phyloP scores from a whole-genome alignment of 2,797 vertebrate species.

The Xenops minutus region DNA sequence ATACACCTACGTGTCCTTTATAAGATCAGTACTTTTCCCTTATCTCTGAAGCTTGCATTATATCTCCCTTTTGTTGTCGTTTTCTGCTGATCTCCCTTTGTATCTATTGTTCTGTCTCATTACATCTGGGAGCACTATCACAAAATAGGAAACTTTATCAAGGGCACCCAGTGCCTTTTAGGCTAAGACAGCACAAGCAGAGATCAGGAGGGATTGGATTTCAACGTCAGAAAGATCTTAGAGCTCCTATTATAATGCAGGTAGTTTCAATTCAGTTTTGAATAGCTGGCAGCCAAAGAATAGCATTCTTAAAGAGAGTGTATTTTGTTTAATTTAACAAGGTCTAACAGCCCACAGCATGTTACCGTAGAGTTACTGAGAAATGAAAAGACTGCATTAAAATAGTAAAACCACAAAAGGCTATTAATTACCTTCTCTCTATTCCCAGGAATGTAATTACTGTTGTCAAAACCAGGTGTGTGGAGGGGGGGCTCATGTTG shows the following conservation, averaged over 20 bases:
- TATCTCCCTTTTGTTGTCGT: conserved; percentile 51
- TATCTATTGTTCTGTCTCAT: conserved; percentile 54
- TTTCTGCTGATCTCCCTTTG: conserved; percentile 49
- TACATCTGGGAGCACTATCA: conserved; percentile 26
- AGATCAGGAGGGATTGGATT: conserved; percentile 61
- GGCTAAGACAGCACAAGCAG: conserved; percentile 38
- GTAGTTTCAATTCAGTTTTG: conserved; percentile 51
- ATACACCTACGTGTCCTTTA: not conserved
- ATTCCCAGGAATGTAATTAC: conserved; percentile 58
- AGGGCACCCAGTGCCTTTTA: conserved; percentile 44
- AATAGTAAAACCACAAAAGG: conserved; percentile 60
- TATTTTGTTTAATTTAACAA: conserved; percentile 70
- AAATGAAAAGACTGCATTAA: conserved; percentile 58
- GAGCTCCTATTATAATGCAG: conserved; percentile 47
- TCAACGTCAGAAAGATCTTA: conserved; percentile 61
- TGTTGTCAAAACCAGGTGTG: conserved; percentile 55
- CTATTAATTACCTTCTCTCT: conserved; percentile 53
- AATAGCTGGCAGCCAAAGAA: conserved; percentile 68
- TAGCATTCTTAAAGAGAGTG: conserved; percentile 54
- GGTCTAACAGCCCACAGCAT: conserved; percentile 63
- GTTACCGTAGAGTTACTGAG: conserved; percentile 41
- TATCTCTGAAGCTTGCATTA: conserved; percentile 30
- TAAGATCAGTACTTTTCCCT: conserved; percentile 16
- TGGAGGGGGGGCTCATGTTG: not conserved
- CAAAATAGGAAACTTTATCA: conserved; percentile 65